phyloP scores from a whole-genome alignment of 2,797 vertebrate species.

The Hephaestus fuliginosus region DNA sequence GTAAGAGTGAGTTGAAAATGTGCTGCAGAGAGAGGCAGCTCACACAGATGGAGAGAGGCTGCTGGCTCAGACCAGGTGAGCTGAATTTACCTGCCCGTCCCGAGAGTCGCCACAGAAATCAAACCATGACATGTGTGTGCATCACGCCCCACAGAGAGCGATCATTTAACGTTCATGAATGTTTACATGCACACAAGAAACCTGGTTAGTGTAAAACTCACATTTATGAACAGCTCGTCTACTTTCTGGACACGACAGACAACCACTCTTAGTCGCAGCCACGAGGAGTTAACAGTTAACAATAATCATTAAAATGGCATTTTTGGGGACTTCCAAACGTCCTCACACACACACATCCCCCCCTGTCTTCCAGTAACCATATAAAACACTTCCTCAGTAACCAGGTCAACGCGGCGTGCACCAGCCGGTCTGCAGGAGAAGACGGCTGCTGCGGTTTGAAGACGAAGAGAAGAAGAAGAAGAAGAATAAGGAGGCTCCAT shows the following conservation, averaged over 20 bases:
- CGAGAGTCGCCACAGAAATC: neutral
- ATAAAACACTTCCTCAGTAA: constrained; percentile 44
- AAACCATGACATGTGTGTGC: too few relatives aligned
- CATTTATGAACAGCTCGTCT: neutral
- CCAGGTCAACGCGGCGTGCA: constrained; percentile 4
- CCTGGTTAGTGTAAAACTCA: neutral
- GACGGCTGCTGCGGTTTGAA: constrained; percentile 54
- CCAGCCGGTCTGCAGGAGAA: constrained; percentile 41
- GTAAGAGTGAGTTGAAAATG: neutral
- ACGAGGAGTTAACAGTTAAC: constrained; percentile 12
- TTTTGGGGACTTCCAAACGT: constrained; percentile 1
- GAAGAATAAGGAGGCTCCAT: constrained; percentile 40
- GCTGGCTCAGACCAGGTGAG: constrained; percentile 15
- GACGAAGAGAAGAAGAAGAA: constrained; percentile 54
- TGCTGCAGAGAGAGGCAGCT: neutral
- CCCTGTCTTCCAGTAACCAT: constrained; percentile 55
- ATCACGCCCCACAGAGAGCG: neutral
- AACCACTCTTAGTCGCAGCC: neutral
- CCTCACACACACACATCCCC: neutral
- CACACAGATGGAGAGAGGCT: too few relatives aligned
- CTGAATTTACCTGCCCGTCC: neutral
- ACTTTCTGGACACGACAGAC: neutral
- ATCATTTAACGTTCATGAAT: neutral
- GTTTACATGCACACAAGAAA: neutral
- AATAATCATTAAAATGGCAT: constrained; percentile 21